Evolutionary conservation across 2,113 vertebrate genomes (phyloP).

Genomic region (Tichodroma muraria): DNA sequence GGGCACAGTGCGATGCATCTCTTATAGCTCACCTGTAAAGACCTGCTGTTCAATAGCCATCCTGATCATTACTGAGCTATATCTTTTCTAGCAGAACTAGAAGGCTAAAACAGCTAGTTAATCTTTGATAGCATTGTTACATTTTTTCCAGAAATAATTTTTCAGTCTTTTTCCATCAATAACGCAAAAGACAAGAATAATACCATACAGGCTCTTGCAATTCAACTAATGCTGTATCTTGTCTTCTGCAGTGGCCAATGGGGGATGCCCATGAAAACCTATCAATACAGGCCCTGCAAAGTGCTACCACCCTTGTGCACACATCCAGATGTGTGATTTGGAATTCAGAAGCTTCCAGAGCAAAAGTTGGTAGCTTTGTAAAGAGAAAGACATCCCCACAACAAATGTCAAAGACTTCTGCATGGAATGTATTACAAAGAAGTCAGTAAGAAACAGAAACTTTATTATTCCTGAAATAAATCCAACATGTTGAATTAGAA

Average conservation of each 20-base stretch:
- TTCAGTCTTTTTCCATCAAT: background rate
- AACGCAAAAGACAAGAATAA: background rate
- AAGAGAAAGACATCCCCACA: background rate
- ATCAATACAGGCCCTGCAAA: background rate
- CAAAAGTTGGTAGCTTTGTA: background rate
- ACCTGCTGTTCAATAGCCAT: background rate
- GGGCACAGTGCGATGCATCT: background rate
- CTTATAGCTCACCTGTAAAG: background rate
- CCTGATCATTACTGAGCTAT: background rate
- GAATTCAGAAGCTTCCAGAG: background rate
- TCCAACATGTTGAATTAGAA: background rate
- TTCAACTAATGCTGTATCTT: background rate
- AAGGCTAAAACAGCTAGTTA: background rate
- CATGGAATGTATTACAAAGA: background rate
- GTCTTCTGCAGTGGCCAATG: background rate
- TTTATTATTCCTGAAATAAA: constrained; percentile 21
- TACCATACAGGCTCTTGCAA: background rate
- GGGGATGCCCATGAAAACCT: background rate
- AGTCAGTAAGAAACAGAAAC: background rate
- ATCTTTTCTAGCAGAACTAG: background rate
- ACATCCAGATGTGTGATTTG: background rate
- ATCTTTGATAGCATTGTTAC: background rate
- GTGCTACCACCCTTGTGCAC: background rate
- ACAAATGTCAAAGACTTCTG: background rate
- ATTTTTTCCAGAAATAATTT: background rate